phyloP scores from a whole-genome alignment of 2,113 vertebrate genomes.

The Apodemus sylvaticus region DNA sequence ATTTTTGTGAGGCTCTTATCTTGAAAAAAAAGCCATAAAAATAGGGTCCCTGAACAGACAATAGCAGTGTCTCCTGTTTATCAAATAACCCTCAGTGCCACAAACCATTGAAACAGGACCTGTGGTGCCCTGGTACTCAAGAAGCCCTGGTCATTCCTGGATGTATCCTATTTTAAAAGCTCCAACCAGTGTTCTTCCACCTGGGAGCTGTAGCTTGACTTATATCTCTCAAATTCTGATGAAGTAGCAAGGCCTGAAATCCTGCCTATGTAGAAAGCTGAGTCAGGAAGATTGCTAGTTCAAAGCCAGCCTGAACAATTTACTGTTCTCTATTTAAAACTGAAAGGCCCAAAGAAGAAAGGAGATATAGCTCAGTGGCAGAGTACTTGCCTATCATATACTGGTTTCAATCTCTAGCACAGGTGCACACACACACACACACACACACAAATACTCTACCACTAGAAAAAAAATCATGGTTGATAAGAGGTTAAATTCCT shows the following conservation, averaged over 20 bases:
- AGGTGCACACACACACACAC: background rate
- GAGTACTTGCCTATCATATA: background rate
- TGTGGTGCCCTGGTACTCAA: too few relatives aligned
- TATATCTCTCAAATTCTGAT: background rate
- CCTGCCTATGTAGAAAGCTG: background rate
- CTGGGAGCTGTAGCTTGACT: background rate
- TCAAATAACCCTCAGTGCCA: background rate
- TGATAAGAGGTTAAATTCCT: background rate
- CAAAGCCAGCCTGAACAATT: background rate
- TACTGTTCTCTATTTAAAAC: background rate
- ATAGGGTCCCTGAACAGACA: background rate
- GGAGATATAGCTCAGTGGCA: background rate
- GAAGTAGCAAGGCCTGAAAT: background rate
- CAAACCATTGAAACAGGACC: background rate
- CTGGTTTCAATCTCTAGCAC: background rate
- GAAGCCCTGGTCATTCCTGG: background rate
- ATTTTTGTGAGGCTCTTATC: background rate
- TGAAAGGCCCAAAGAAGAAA: background rate
- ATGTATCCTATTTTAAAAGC: background rate
- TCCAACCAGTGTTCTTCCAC: background rate
- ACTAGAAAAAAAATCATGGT: background rate
- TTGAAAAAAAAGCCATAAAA: background rate
- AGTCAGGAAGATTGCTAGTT: background rate
- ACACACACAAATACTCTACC: background rate
- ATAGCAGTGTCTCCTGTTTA: background rate